A percentile compares a stretch with the other conserved stretches of the same genome.
Conservation (phyloP, 2,113 vertebrate genomes). For the Sclerurus mexicanus region DNA sequence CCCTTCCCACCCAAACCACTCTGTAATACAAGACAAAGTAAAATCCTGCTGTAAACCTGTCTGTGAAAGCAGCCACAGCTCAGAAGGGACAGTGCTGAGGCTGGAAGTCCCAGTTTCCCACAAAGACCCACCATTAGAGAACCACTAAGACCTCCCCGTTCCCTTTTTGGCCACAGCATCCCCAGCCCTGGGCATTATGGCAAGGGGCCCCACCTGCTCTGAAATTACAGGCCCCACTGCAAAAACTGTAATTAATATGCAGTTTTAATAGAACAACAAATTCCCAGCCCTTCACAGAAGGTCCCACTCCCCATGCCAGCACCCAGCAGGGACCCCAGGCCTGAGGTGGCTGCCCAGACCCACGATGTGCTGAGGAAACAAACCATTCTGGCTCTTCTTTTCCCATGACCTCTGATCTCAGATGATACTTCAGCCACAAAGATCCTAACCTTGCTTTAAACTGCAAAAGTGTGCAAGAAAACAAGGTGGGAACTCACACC, state of each 20-base stretch:
- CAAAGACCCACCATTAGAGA: not conserved
- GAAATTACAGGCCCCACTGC: not conserved
- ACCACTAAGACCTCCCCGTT: not conserved
- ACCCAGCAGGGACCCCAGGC: not conserved
- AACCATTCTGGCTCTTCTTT: not conserved
- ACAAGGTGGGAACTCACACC: not conserved
- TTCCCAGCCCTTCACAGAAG: not conserved
- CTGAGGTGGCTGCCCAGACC: not conserved
- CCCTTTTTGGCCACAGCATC: not conserved
- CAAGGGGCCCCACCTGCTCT: not conserved
- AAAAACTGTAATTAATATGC: fast-evolving
- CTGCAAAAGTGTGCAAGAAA: not conserved
- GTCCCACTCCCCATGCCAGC: not conserved
- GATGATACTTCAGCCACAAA: not conserved
- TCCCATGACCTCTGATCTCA: not conserved
- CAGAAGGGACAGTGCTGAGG: fast-evolving
- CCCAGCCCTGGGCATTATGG: not conserved
- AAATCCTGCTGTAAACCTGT: not conserved
- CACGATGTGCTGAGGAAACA: not conserved
- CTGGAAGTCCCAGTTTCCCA: not conserved
- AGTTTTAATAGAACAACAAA: not conserved
- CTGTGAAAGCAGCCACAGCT: fast-evolving
- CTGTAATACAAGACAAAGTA: not conserved
- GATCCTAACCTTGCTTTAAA: not conserved
- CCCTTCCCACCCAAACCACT: not conserved